A percentile compares a stretch with the other conserved stretches of the same genome.
These are phyloP conservation scores for Oreonectes daqikongensis DNA, from an alignment of 2,797 vertebrate genomes.

Conservation along the genomic window DNA sequence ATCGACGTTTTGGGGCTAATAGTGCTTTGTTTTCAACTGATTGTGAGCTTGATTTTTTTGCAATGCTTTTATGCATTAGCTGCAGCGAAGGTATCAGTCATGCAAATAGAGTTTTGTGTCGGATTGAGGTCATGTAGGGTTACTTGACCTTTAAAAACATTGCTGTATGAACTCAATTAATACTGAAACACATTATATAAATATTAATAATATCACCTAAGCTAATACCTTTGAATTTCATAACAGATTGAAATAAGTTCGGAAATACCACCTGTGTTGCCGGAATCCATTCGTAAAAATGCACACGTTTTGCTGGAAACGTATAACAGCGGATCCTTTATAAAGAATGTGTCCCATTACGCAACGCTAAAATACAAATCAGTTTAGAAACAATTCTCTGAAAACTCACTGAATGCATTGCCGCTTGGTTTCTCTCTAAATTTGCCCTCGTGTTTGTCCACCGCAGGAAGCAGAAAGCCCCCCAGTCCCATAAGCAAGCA, in stretches of 20 bases:
- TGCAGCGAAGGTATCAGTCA: neutral
- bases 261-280: too few species aligned
- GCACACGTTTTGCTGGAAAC: too few species aligned
- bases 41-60: neutral
- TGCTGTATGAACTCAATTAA: slow-evolving; percentile 12
- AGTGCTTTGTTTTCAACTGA: too few species aligned
- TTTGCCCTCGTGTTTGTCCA: slow-evolving; percentile 59
- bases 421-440: slow-evolving; percentile 50
- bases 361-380: too few species aligned
- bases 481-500: slow-evolving; percentile 83
- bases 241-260: too few species aligned
- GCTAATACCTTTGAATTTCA: too few species aligned
- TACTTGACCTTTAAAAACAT: neutral
- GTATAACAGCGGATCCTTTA: neutral
- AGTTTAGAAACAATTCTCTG: neutral
- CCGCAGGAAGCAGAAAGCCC: slow-evolving; percentile 85
- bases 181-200: slow-evolving; percentile 10
- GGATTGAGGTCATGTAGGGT: slow-evolving; percentile 35
- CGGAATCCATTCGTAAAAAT: too few species aligned
- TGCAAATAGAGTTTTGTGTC: neutral
- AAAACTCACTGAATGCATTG: slow-evolving; percentile 1
- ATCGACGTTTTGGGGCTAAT: too few species aligned
- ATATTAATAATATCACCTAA: neutral
- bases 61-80: neutral
- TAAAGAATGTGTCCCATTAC: neutral